A percentile compares a stretch with the other conserved stretches of the same genome.
These are phyloP conservation scores for Leptobrachium leishanense DNA, from an alignment of 2,113 vertebrate genomes.

Conservation along the genomic window DNA sequence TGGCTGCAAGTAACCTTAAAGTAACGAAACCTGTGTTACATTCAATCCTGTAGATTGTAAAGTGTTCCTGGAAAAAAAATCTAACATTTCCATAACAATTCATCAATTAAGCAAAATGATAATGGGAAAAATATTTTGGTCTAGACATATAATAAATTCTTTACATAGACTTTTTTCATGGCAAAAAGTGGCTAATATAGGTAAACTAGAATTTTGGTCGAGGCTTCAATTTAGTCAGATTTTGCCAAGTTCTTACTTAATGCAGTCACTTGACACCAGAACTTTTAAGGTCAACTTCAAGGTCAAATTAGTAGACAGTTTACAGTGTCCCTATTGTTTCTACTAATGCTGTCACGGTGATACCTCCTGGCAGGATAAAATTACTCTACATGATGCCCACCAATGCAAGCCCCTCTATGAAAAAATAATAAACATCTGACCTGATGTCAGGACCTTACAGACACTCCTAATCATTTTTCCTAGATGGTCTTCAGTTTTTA, in stretches of 20 bases:
- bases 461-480: constrained; percentile 59
- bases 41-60: too few species aligned
- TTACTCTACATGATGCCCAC: constrained; percentile 54
- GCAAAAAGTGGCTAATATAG: constrained; percentile 1
- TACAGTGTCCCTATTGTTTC: constrained; percentile 44
- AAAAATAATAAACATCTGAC: constrained; percentile 65
- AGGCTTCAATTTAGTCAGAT: background rate
- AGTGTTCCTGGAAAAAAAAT: too few species aligned
- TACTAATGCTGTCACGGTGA: constrained; percentile 15
- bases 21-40: too few species aligned
- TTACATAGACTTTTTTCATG: too few species aligned
- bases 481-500: constrained; percentile 63
- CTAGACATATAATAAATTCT: too few species aligned
- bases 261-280: background rate
- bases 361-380: constrained; percentile 16
- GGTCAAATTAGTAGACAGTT: constrained; percentile 2
- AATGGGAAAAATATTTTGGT: too few species aligned
- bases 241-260: background rate
- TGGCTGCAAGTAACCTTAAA: too few species aligned
- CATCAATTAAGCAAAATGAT: too few species aligned
- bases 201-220: background rate
- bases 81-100: too few species aligned
- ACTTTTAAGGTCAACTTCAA: constrained; percentile 15
- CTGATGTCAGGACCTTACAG: constrained; percentile 62
- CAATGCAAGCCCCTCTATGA: constrained; percentile 62